Conservation (phyloP, 2,888 invertebrate genomes). For the Synanthedon myopaeformis region DNA sequence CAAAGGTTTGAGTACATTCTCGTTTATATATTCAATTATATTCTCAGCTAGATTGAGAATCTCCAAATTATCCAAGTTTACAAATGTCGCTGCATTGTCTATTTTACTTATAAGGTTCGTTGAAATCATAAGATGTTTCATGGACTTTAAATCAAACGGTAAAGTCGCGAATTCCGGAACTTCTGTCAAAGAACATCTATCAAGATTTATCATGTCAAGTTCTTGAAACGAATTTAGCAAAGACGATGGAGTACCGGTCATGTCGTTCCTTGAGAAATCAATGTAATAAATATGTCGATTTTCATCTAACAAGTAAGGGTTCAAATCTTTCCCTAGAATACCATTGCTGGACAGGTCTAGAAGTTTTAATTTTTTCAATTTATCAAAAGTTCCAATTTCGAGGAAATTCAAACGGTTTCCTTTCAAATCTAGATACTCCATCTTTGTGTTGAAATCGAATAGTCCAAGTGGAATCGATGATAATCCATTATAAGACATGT, state of each 20-base stretch:
- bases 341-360: constrained; percentile 33
- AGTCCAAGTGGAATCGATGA: constrained; percentile 29
- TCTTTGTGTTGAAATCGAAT: constrained; percentile 30
- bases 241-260: constrained; percentile 26
- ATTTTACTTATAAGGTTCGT: constrained; percentile 34
- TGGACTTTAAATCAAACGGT: constrained; percentile 26
- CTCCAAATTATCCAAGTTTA: constrained; percentile 30
- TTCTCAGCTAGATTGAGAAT: constrained; percentile 39
- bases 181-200: constrained; percentile 27
- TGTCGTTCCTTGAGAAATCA: constrained; percentile 38
- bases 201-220: constrained; percentile 28
- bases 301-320: constrained; percentile 25
- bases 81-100: constrained; percentile 19
- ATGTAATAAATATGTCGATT: constrained; percentile 21
- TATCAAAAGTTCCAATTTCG: constrained; percentile 30
- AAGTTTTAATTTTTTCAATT: constrained; percentile 22
- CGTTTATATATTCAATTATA: constrained; percentile 26
- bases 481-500: constrained; percentile 32
- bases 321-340: constrained; percentile 24
- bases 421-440: constrained; percentile 33
- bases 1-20: constrained; percentile 29
- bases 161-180: constrained; percentile 35
- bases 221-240: constrained; percentile 22
- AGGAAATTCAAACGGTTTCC: constrained; percentile 24
- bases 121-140: constrained; percentile 35